Percentiles rank a stretch among this genome's conserved stretches.
Evolutionary conservation across 53 echinoderm and acorn worm genomes (phyloP).

Genomic region (Temnopleurus reevesii): DNA sequence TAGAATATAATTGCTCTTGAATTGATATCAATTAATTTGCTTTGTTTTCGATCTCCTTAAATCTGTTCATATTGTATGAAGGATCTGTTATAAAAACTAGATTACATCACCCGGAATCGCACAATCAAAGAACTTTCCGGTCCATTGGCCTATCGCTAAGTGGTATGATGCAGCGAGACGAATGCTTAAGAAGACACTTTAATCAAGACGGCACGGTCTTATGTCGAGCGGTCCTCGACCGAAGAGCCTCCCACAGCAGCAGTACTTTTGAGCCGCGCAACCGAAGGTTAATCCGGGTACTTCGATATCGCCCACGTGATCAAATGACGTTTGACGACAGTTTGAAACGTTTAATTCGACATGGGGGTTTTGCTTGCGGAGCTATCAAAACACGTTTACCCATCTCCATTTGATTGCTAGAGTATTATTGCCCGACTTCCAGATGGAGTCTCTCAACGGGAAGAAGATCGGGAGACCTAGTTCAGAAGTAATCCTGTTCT

Average conservation of each 20-base stretch:
- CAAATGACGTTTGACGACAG: conserved; percentile 30
- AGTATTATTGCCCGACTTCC: not conserved
- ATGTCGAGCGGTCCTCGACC: conserved; percentile 19
- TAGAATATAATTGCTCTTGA: too few species aligned
- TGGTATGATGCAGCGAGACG: conserved; percentile 11
- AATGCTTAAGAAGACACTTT: conserved; percentile 10
- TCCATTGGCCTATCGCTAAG: conserved; percentile 23
- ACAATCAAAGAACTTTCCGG: not conserved
- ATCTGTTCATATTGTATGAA: too few species aligned
- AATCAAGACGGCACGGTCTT: conserved; percentile 20
- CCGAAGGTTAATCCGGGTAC: conserved; percentile 37
- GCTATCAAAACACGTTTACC: conserved; percentile 30
- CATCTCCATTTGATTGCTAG: conserved; percentile 21
- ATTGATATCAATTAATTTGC: too few species aligned
- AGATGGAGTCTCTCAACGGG: not conserved
- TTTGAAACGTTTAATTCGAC: conserved; percentile 34
- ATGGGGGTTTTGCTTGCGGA: conserved; percentile 20
- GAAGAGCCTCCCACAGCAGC: conserved; percentile 9
- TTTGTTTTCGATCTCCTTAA: too few species aligned
- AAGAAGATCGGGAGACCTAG: not conserved
- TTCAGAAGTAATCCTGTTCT: not conserved
- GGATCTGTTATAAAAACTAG: too few species aligned
- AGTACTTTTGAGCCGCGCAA: conserved; percentile 2
- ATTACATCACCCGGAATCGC: not conserved
- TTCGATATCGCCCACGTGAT: conserved; percentile 40